Evolutionary conservation across 1,140 invertebrate genomes (phyloP).

Genomic region (Dinothrombium tinctorium): DNA sequence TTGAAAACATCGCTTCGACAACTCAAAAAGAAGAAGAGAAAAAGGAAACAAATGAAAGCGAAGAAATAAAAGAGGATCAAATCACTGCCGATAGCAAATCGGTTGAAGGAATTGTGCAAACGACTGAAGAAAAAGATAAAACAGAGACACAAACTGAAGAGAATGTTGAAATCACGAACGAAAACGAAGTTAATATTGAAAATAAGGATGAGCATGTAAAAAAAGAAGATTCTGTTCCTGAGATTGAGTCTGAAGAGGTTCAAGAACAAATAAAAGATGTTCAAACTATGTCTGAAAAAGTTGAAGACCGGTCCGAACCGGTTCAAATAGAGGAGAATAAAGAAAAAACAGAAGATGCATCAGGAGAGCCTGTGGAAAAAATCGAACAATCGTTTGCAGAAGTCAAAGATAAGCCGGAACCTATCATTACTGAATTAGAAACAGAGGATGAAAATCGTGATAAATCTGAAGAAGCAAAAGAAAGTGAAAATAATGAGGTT

Average conservation of each 20-base stretch:
- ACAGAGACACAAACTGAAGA: neutral
- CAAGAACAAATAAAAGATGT: neutral
- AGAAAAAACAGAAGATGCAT: no score
- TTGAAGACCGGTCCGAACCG: neutral
- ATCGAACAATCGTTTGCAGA: no score
- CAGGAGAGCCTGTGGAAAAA: no score
- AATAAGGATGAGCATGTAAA: neutral
- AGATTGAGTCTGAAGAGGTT: neutral
- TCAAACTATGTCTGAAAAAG: neutral
- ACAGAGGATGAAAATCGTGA: neutral
- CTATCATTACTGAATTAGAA: neutral
- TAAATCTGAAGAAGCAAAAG: constrained; percentile 3
- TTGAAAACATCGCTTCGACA: no score
- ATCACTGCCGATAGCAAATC: neutral
- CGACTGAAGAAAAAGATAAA: neutral
- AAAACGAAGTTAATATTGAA: neutral
- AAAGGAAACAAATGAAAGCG: neutral
- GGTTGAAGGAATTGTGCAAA: neutral
- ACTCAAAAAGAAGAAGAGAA: neutral
- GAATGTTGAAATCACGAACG: neutral
- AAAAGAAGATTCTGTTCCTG: no score
- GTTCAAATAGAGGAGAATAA: no score
- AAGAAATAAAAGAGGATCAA: neutral
- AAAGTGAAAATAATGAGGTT: constrained; percentile 1
- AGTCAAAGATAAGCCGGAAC: neutral